phyloP scores from a whole-genome alignment of 1,140 invertebrate genomes.

The Brachionus calyciflorus region DNA sequence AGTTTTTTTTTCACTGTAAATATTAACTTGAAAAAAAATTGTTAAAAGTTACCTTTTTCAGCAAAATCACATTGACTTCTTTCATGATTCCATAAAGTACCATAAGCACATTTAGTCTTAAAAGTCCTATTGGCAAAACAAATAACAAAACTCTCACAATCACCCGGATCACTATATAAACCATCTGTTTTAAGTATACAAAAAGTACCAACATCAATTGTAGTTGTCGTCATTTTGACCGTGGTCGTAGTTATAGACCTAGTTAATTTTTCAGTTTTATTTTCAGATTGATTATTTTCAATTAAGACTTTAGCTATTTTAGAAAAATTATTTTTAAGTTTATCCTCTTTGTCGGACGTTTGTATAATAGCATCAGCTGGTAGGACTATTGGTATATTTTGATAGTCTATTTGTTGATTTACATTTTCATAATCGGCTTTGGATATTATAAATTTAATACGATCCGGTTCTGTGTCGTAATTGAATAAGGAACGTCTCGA shows the following conservation, averaged over 20 bases:
- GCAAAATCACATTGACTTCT: slow-evolving; percentile 38
- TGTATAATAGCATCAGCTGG: slow-evolving; percentile 3
- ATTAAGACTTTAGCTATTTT: slow-evolving; percentile 27
- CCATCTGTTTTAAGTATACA: slow-evolving; percentile 46
- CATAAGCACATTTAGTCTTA: slow-evolving; percentile 44
- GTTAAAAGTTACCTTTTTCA: slow-evolving; percentile 36
- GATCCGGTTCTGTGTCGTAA: not conserved
- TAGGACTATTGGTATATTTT: slow-evolving; percentile 23
- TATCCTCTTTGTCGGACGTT: not conserved
- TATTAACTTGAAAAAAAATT: too few species aligned
- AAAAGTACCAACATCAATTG: slow-evolving; percentile 15
- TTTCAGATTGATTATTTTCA: not conserved
- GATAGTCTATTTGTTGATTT: not conserved
- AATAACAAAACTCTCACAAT: slow-evolving; percentile 46
- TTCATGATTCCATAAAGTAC: slow-evolving; percentile 40
- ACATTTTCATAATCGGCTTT: not conserved
- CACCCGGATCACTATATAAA: slow-evolving; percentile 23
- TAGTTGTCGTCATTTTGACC: not conserved
- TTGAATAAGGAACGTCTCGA: not conserved
- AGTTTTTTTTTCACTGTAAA: too few species aligned
- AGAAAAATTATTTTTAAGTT: slow-evolving; percentile 29
- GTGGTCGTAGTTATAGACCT: not conserved
- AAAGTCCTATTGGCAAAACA: slow-evolving; percentile 45
- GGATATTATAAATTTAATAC: slow-evolving; percentile 10
- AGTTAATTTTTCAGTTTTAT: not conserved